These are phyloP conservation scores for Branchinecta sandiegonensis DNA, from an alignment of 2,888 invertebrate species.

Conservation along the genomic window DNA sequence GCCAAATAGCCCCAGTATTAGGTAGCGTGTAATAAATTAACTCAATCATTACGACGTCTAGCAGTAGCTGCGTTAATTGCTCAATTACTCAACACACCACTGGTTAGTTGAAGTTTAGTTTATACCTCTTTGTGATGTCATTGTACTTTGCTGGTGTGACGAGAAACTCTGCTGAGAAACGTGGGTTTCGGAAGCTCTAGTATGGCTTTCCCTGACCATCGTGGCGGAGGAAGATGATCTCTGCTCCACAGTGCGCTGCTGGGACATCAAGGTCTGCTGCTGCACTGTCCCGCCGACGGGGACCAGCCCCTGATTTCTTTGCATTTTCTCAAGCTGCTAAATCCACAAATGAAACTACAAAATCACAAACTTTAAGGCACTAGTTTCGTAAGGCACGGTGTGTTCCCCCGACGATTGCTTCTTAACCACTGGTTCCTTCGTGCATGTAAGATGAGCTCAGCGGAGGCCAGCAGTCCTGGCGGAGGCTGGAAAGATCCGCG, in stretches of 20 bases:
- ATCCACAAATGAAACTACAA: slow-evolving; percentile 1
- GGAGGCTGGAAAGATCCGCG: too few species aligned
- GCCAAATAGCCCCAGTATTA: too few species aligned
- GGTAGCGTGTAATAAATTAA: too few species aligned
- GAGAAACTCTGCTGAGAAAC: slow-evolving; percentile 23
- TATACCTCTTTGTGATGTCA: slow-evolving; percentile 23
- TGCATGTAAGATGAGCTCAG: slow-evolving; percentile 6
- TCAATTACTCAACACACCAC: too few species aligned
- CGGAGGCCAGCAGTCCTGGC: too few species aligned
- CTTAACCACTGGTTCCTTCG: slow-evolving; percentile 1
- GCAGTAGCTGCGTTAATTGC: too few species aligned
- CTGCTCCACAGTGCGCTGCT: slow-evolving; percentile 24
- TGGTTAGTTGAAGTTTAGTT: background rate
- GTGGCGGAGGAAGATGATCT: slow-evolving; percentile 21
- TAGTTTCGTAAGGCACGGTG: slow-evolving; percentile 9
- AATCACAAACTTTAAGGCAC: slow-evolving; percentile 2
- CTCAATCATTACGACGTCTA: too few species aligned
- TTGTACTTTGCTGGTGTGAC: slow-evolving; percentile 23
- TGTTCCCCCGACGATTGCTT: slow-evolving; percentile 13
- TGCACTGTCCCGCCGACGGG: slow-evolving; percentile 17
- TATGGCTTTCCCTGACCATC: slow-evolving; percentile 22
- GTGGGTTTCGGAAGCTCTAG: slow-evolving; percentile 22
- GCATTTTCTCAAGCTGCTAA: slow-evolving; percentile 1
- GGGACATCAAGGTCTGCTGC: slow-evolving; percentile 20
- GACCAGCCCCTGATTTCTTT: slow-evolving; percentile 15